phyloP scores from a whole-genome alignment of 2,888 invertebrate genomes.

The Atherix ibis region DNA sequence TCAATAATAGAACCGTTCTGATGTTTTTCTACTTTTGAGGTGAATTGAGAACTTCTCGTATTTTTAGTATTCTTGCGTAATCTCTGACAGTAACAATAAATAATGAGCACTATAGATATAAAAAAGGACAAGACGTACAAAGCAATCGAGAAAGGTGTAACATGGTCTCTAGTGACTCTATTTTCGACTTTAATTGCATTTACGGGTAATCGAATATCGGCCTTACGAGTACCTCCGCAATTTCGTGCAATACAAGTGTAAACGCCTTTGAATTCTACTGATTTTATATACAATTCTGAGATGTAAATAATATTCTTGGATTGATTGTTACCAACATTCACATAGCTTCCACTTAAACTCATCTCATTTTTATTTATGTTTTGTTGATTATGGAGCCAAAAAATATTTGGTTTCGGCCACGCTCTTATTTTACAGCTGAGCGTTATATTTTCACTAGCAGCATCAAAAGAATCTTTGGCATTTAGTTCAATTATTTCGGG shows the following conservation, averaged over 20 bases:
- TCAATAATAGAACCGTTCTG: slow-evolving; percentile 56
- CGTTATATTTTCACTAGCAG: slow-evolving; percentile 49
- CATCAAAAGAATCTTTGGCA: slow-evolving; percentile 38
- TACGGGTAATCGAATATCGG: slow-evolving; percentile 50
- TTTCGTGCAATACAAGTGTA: slow-evolving; percentile 71
- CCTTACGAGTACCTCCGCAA: slow-evolving; percentile 62
- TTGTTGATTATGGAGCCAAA: slow-evolving; percentile 46
- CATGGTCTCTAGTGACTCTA: too few relatives aligned
- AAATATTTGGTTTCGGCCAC: slow-evolving; percentile 56
- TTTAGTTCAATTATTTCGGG: slow-evolving; percentile 54
- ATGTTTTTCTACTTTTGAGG: slow-evolving; percentile 35
- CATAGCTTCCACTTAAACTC: slow-evolving; percentile 12
- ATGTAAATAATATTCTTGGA: slow-evolving; percentile 31
- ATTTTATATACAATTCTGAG: too few relatives aligned
- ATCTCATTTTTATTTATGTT: slow-evolving; percentile 33
- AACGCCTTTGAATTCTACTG: too few relatives aligned
- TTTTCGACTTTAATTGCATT: slow-evolving; percentile 26
- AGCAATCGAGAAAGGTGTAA: slow-evolving; percentile 36
- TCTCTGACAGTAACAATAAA: slow-evolving; percentile 36
- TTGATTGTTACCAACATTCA: too few relatives aligned
- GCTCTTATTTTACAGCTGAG: slow-evolving; percentile 57
- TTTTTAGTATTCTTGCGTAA: slow-evolving; percentile 39
- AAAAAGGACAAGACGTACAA: slow-evolving; percentile 39
- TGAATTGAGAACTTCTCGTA: slow-evolving; percentile 27
- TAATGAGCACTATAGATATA: slow-evolving; percentile 36